phyloP scores from a whole-genome alignment of 2,113 vertebrate species.

The Phocoena phocoena region DNA sequence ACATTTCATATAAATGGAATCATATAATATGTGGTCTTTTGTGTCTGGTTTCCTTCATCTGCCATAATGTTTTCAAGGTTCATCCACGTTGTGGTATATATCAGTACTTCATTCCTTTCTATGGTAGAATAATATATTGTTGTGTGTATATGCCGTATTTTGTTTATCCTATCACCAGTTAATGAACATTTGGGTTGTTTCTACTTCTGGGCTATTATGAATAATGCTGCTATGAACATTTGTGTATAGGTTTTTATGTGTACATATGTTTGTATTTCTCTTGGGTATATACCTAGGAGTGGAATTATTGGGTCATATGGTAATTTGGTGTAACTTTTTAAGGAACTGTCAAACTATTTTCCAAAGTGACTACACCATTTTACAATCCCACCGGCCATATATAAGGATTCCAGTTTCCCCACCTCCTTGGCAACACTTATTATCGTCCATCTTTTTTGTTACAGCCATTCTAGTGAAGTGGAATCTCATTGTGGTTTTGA shows the following conservation, averaged over 20 bases:
- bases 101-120: background rate
- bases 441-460: background rate
- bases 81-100: background rate
- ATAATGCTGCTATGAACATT: background rate
- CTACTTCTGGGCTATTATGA: background rate
- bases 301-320: background rate
- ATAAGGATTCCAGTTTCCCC: background rate
- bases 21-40: background rate
- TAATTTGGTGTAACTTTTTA: background rate
- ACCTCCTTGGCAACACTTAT: background rate
- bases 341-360: background rate
- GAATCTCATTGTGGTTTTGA: constrained; percentile 1
- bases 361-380: background rate
- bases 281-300: background rate
- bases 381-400: background rate
- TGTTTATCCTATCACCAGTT: background rate
- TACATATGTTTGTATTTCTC: background rate
- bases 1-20: background rate
- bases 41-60: background rate
- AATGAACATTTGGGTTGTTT: background rate
- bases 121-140: background rate
- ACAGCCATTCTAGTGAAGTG: background rate
- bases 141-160: background rate
- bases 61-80: background rate
- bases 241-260: background rate